phyloP scores from a whole-genome alignment of 1,140 invertebrate genomes.

The Apis florea region DNA sequence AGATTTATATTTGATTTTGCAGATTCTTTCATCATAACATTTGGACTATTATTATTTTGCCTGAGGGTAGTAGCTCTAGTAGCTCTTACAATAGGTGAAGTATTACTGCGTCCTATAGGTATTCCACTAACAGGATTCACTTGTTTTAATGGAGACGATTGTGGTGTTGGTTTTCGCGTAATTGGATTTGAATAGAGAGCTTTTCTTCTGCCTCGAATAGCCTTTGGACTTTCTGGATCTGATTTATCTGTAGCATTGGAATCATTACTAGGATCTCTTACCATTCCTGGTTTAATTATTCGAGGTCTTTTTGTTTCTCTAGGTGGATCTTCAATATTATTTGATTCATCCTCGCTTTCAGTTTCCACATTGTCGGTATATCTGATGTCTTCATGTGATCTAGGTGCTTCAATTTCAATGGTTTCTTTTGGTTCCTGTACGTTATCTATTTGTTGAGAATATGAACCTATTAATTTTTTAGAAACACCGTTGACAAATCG shows the following conservation, averaged over 20 bases:
- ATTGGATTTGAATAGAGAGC: constrained; percentile 82
- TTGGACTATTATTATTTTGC: constrained; percentile 70
- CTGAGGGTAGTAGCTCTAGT: constrained; percentile 74
- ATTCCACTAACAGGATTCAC: constrained; percentile 63
- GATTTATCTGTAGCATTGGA: constrained; percentile 70
- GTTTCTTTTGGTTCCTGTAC: constrained; percentile 18
- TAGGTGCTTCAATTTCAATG: background rate
- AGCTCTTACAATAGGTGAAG: constrained; percentile 74
- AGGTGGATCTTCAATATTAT: constrained; percentile 79
- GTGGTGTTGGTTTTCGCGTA: constrained; percentile 71
- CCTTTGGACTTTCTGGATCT: constrained; percentile 81
- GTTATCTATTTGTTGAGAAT: constrained; percentile 18
- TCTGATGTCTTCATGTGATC: constrained; percentile 13
- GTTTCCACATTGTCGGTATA: constrained; percentile 51
- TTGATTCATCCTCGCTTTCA: constrained; percentile 67
- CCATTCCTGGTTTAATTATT: constrained; percentile 74
- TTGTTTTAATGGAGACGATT: constrained; percentile 74
- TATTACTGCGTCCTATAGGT: constrained; percentile 75
- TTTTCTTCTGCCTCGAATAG: constrained; percentile 88
- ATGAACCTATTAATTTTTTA: constrained; percentile 55
- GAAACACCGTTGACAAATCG: constrained; percentile 73
- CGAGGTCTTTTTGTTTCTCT: constrained; percentile 82
- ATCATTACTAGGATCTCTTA: constrained; percentile 72
- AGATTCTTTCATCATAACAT: constrained; percentile 24
- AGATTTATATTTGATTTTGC: constrained; percentile 63